Conservation (phyloP, 30 jellyfish, hydroid and myxozoan genomes). For the Aurelia aurita region DNA sequence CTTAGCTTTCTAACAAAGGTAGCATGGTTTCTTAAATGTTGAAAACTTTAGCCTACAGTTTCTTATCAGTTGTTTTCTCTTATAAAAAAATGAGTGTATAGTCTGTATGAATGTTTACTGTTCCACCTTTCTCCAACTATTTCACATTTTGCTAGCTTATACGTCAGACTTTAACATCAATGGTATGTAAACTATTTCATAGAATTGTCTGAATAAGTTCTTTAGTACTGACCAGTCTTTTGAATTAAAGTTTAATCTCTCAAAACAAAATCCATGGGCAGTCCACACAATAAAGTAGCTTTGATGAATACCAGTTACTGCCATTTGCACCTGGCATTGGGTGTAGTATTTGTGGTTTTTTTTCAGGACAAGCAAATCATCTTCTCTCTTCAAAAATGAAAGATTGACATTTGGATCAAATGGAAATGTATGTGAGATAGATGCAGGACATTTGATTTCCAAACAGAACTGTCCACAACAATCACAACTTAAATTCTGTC, state of each 20-base stretch:
- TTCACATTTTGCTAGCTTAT: too few species aligned
- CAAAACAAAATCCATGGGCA: conserved; percentile 17
- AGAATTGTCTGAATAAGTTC: background rate
- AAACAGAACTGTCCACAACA: conserved; percentile 16
- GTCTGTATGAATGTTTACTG: too few species aligned
- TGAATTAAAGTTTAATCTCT: conserved; percentile 9
- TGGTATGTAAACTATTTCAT: background rate
- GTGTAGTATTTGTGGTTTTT: conserved; percentile 44
- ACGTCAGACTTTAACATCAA: background rate
- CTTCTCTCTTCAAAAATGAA: conserved; percentile 7
- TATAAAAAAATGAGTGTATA: too few species aligned
- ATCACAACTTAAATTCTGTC: conserved; percentile 16
- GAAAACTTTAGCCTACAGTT: too few species aligned
- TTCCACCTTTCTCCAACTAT: too few species aligned
- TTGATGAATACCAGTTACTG: conserved; percentile 35
- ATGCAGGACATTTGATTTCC: conserved; percentile 32
- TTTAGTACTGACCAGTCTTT: conserved; percentile 11
- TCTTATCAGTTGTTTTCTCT: too few species aligned
- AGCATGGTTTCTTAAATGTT: too few species aligned
- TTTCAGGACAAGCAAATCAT: background rate
- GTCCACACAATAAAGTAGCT: conserved; percentile 66
- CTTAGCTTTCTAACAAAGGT: too few species aligned
- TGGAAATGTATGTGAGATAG: conserved; percentile 20
- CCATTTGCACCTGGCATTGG: conserved; percentile 54
- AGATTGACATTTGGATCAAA: conserved; percentile 11